phyloP scores from a whole-genome alignment of 2,888 invertebrate species.

The Phortica okadai region DNA sequence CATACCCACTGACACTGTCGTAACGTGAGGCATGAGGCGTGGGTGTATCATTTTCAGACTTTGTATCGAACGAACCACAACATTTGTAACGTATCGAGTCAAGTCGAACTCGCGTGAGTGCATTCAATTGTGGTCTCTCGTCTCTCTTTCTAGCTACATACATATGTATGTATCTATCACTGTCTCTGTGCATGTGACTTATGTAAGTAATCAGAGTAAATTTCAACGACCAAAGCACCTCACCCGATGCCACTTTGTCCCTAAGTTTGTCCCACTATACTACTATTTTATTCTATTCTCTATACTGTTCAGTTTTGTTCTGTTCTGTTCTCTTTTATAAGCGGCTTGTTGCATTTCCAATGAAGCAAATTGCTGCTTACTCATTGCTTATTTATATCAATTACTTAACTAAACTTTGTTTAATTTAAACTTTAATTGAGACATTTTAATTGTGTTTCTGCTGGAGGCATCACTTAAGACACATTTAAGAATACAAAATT shows the following conservation, averaged over 20 bases:
- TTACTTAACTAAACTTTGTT: constrained; percentile 4
- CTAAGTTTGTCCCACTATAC: not conserved
- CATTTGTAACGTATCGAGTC: not conserved
- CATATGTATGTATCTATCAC: no score
- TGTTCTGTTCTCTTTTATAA: not conserved
- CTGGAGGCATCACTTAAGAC: not conserved
- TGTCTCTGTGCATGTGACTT: not conserved
- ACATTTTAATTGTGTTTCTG: constrained; percentile 3
- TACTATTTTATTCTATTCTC: not conserved
- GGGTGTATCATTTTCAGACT: not conserved
- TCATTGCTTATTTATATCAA: constrained; percentile 16
- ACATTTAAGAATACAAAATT: not conserved
- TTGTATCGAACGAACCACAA: not conserved
- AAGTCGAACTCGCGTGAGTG: constrained; percentile 22
- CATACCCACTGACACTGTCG: not conserved
- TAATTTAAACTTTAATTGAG: constrained; percentile 20
- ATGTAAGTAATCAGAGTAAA: not conserved
- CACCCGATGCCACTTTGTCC: not conserved
- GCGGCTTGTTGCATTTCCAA: constrained; percentile 21
- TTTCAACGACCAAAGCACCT: not conserved
- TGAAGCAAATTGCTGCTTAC: constrained; percentile 2
- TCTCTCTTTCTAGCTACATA: not conserved
- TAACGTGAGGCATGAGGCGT: constrained; percentile 1
- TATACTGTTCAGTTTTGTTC: not conserved
- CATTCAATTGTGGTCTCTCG: constrained; percentile 11